A percentile compares a stretch with the other conserved stretches of the same genome.
Evolutionary conservation across 2,888 invertebrate genomes (phyloP).

Genomic region (Lasioglossum calceatum): DNA sequence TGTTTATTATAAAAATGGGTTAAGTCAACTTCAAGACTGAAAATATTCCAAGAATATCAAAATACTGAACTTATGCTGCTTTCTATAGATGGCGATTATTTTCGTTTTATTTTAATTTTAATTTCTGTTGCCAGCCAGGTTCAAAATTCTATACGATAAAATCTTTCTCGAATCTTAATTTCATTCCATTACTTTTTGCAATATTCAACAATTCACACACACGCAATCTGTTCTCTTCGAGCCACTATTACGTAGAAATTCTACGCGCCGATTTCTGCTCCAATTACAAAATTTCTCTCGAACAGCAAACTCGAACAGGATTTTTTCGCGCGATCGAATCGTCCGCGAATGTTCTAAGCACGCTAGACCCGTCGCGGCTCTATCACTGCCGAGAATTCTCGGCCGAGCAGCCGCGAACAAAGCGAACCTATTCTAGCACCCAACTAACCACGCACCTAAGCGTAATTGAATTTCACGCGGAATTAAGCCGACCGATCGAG

Average conservation of each 20-base stretch:
- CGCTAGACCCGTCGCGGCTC: not conserved
- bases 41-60: not conserved
- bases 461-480: slow-evolving; percentile 36
- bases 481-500: slow-evolving; percentile 22
- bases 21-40: not conserved
- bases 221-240: not conserved
- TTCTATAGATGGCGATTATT: not conserved
- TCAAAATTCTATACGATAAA: not conserved
- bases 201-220: not conserved
- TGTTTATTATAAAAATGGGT: not conserved
- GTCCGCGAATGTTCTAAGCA: not conserved
- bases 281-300: not conserved
- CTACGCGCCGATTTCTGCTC: not conserved
- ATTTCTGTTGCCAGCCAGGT: too few relatives aligned
- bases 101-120: not conserved
- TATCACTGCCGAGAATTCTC: slow-evolving; percentile 2
- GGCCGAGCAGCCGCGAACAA: slow-evolving; percentile 13
- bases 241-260: not conserved
- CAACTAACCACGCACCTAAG: slow-evolving; percentile 19
- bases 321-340: not conserved
- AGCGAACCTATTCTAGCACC: slow-evolving; percentile 9
- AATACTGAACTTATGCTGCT: not conserved
- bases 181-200: not conserved
- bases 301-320: not conserved
- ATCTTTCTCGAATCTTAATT: too few relatives aligned